Percentiles rank a stretch among this genome's conserved stretches.
Evolutionary conservation across 2,888 invertebrate genomes (phyloP).

Genomic region (Polylopha cassiicola): DNA sequence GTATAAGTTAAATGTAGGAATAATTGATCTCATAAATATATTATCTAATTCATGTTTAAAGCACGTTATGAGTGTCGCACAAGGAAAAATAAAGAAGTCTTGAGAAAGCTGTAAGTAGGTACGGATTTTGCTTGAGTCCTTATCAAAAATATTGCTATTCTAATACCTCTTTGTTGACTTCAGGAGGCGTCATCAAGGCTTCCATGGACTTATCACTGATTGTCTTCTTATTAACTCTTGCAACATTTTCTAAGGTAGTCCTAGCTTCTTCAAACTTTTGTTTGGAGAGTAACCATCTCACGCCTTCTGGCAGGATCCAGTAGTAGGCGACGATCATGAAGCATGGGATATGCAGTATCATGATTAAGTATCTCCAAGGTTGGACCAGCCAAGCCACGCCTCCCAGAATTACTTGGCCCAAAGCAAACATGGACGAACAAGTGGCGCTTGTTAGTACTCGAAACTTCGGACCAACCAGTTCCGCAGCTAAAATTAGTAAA

Average conservation of each 20-base stretch:
- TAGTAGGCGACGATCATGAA: constrained; percentile 81
- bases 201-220: constrained; percentile 1
- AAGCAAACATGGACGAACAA: constrained; percentile 82
- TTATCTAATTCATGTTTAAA: no score
- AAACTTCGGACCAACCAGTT: constrained; percentile 84
- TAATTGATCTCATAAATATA: no score
- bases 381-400: constrained; percentile 80
- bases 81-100: no score
- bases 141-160: no score
- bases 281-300: constrained; percentile 34
- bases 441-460: constrained; percentile 83
- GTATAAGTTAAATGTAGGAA: no score
- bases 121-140: no score
- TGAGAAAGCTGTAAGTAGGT: no score
- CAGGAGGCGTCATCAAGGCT: background rate
- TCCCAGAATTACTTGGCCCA: constrained; percentile 83
- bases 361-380: constrained; percentile 82
- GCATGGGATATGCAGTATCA: constrained; percentile 82
- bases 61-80: no score
- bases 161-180: no score
- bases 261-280: background rate
- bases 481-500: constrained; percentile 75
- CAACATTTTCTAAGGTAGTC: background rate
- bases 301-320: constrained; percentile 80
- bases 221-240: background rate